Percentiles rank a stretch among this genome's conserved stretches.
These are phyloP conservation scores for Hylia prasina DNA, from an alignment of 2,113 vertebrate genomes.

Conservation along the genomic window DNA sequence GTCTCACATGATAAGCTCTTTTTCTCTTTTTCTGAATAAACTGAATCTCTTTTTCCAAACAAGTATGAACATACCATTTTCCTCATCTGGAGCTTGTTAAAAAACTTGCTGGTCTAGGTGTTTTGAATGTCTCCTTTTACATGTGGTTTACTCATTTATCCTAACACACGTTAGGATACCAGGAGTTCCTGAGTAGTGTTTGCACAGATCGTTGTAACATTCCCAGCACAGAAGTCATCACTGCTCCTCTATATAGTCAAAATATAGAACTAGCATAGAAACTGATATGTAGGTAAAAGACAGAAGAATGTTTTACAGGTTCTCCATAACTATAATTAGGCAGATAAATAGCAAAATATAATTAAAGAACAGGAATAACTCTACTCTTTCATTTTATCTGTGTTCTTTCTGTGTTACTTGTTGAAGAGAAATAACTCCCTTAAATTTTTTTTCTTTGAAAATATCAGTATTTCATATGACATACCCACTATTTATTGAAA, in stretches of 20 bases:
- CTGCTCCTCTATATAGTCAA: not conserved
- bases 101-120: not conserved
- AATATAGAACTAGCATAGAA: not conserved
- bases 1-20: not conserved
- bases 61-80: not conserved
- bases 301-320: not conserved
- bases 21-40: not conserved
- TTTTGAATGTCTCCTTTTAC: not conserved
- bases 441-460: not conserved
- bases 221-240: not conserved
- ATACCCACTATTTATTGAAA: not conserved
- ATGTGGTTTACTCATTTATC: not conserved
- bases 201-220: not conserved
- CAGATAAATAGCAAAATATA: not conserved
- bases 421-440: not conserved
- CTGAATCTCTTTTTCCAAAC: not conserved
- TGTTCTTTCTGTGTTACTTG: not conserved
- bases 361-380: not conserved
- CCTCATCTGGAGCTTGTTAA: not conserved
- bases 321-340: not conserved
- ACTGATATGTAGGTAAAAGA: not conserved
- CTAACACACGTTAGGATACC: fast-evolving
- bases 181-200: not conserved
- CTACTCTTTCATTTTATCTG: not conserved
- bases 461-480: not conserved